A percentile compares a stretch with the other conserved stretches of the same genome.
Conservation (phyloP, 2,888 invertebrate genomes). For the Creontiades dilutus region DNA sequence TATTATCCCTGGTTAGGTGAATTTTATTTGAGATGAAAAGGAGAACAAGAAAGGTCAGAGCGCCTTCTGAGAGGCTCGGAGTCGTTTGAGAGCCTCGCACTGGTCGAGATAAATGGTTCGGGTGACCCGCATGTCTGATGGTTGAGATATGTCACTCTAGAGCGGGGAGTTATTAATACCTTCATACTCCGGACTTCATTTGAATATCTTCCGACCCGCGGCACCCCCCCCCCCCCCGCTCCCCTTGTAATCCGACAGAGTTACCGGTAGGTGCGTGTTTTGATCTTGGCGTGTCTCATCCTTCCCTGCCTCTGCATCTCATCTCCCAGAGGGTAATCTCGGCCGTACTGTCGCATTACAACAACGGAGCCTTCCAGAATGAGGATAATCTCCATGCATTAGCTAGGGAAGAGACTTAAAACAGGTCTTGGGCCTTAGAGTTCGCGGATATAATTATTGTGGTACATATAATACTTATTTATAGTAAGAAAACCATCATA, state of each 20-base stretch:
- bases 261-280: constrained; percentile 42
- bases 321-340: not conserved
- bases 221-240: not conserved
- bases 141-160: constrained; percentile 64
- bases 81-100: not conserved
- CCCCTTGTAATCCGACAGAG: constrained; percentile 30
- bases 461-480: too few species aligned
- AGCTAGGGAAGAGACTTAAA: not conserved
- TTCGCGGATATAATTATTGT: too few species aligned
- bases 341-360: not conserved
- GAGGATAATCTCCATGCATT: not conserved
- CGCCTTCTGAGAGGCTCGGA: not conserved
- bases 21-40: not conserved
- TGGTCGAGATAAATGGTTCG: constrained; percentile 62
- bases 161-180: constrained; percentile 62
- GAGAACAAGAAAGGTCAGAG: constrained; percentile 10
- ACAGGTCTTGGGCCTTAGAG: too few species aligned
- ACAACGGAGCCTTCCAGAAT: not conserved
- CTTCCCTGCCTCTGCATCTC: constrained; percentile 20
- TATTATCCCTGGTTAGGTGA: too few species aligned
- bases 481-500: too few species aligned
- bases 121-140: constrained; percentile 65
- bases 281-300: constrained; percentile 46
- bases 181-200: constrained; percentile 46
- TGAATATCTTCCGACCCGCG: constrained; percentile 45